Base-by-base conservation (phyloP, 2,888 invertebrate species). In the Meganola albula region DNA sequence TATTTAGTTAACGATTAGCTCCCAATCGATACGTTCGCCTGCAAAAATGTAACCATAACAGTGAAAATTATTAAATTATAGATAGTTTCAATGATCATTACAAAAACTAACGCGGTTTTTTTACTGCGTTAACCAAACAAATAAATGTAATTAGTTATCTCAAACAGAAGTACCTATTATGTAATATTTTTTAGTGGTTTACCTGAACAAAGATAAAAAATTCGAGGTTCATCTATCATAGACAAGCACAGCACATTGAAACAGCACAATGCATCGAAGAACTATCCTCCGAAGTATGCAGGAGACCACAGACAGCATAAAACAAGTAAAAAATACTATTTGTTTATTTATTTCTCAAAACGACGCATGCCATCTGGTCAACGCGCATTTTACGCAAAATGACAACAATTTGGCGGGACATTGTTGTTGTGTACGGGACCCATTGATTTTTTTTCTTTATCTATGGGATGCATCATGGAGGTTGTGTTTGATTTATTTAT, bases 321-420 rank as follows among this genome's bases (percentile, higher is more conserved):
- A 38, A 41, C 46, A 48, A 55, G 63, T 63, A 63, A 63, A 57
- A 58, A 45, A 51, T n/a, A 53, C 49, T 46, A 53, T 48, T 45
- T 60, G 51, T 74, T 70, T 75, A 61, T 73, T 74, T 74, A 63
- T 72, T 69, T 69, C 54, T 33, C 31, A 37, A 40, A 50, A 65
- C 67, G 68, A 79, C 80, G 82, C 80, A 80, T 60, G 74, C 68
- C 84, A 84, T 71, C 71, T 76, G 83, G 76, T 48, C 51, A 53
- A 68, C 60, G 61, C 58, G 66, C 56, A 53, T 56, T 51, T 54
- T 65, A 80, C 77, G 79, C 79, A 83, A 80, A 83, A 82, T 79
- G 67, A 83, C 74, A 59, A 82, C 70, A 68, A 73, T 71, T 53
- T 56, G 42, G 48, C 60, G 52, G 54, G 61, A 76, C 80, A 73